A percentile compares a stretch with the other conserved stretches of the same genome.
phyloP scores from a whole-genome alignment of 2,113 vertebrate genomes.

The Scolopax mira region DNA sequence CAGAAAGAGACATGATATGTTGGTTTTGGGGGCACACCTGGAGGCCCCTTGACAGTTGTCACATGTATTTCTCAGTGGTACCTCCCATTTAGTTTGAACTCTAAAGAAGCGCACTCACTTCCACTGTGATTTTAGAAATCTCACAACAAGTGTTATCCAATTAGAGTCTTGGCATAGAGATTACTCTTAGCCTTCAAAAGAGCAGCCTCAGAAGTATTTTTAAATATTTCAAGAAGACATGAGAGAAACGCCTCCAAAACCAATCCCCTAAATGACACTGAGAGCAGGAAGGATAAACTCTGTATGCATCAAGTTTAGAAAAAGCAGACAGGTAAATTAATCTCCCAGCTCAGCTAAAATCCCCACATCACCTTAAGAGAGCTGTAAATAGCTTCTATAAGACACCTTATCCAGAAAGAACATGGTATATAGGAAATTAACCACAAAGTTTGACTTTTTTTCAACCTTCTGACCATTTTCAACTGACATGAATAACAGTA shows the following conservation, averaged over 20 bases:
- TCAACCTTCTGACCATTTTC: not conserved
- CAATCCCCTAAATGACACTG: not conserved
- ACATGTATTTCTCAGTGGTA: not conserved
- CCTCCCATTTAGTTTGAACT: not conserved
- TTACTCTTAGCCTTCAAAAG: not conserved
- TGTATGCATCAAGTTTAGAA: not conserved
- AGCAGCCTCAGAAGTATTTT: not conserved
- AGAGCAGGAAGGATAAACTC: not conserved
- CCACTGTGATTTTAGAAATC: not conserved
- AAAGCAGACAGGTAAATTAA: constrained; percentile 9
- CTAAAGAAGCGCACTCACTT: not conserved
- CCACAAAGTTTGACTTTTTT: not conserved
- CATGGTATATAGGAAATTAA: not conserved
- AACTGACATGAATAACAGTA: not conserved
- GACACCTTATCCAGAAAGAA: not conserved
- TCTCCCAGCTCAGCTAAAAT: not conserved
- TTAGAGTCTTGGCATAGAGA: not conserved
- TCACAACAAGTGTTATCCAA: not conserved
- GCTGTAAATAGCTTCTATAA: not conserved
- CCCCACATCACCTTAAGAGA: not conserved
- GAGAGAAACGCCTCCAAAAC: not conserved
- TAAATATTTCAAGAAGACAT: not conserved
- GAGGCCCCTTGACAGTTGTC: not conserved
- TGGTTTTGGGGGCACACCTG: not conserved
- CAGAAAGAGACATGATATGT: not conserved